Percentiles rank a stretch among this genome's conserved stretches.
Conservation (phyloP, 2,888 invertebrate species). For the Torymus tubicola region DNA sequence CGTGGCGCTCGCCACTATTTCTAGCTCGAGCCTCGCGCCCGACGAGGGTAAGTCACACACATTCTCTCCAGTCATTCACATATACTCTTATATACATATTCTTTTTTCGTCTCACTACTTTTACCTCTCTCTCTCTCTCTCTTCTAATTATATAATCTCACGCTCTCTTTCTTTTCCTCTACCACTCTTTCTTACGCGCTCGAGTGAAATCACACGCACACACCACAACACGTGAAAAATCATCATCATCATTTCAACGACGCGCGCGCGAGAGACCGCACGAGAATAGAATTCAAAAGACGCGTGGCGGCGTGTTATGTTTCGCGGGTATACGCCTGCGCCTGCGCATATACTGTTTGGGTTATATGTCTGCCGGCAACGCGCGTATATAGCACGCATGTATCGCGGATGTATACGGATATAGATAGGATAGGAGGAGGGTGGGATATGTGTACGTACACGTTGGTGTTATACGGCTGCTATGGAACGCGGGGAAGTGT, state of each 20-base stretch:
- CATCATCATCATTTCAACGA: background rate
- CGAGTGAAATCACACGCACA: constrained; percentile 26
- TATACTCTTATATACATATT: background rate
- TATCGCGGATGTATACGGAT: constrained; percentile 11
- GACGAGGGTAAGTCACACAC: constrained; percentile 66
- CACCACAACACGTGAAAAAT: constrained; percentile 1
- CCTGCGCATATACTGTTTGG: background rate
- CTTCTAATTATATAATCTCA: too few species aligned
- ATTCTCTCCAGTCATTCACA: background rate
- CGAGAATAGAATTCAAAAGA: constrained; percentile 44
- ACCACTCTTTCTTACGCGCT: background rate
- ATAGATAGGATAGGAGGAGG: background rate
- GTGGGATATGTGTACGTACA: background rate
- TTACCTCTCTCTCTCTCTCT: too few species aligned
- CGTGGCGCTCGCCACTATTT: constrained; percentile 63
- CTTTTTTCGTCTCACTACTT: too few species aligned
- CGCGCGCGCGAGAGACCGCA: background rate
- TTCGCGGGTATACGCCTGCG: constrained; percentile 38
- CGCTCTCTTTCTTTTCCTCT: too few species aligned
- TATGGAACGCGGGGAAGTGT: background rate
- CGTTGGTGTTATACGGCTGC: too few species aligned
- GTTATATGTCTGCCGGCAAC: too few species aligned
- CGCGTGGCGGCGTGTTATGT: constrained; percentile 18
- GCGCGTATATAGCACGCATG: too few species aligned
- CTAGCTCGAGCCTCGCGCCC: constrained; percentile 63